Percentiles rank a stretch among this genome's conserved stretches.
Conservation (phyloP, 2,113 vertebrate genomes). For the Argyrosomus japonicus region DNA sequence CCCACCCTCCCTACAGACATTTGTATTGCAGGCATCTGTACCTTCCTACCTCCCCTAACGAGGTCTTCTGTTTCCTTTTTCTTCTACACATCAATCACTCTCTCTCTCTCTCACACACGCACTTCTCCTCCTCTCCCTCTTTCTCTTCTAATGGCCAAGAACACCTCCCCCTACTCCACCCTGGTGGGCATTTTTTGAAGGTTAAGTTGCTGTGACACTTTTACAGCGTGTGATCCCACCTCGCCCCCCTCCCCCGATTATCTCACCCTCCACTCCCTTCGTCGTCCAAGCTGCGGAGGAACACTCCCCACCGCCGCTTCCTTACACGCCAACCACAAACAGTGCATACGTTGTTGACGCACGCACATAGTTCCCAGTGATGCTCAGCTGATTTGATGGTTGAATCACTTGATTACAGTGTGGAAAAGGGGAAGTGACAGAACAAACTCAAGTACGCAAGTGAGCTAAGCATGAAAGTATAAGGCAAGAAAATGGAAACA, state of each 20-base stretch:
- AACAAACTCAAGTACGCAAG: slow-evolving; percentile 23
- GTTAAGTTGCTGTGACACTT: slow-evolving; percentile 78
- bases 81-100: slow-evolving; percentile 51
- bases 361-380: not conserved
- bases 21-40: slow-evolving; percentile 69
- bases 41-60: slow-evolving; percentile 57
- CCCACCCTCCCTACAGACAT: slow-evolving; percentile 54
- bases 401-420: slow-evolving; percentile 69
- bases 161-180: slow-evolving; percentile 61
- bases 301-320: slow-evolving; percentile 39
- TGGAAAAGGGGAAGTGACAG: slow-evolving; percentile 45
- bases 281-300: slow-evolving; percentile 23
- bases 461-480: slow-evolving; percentile 8
- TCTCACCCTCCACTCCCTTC: slow-evolving; percentile 43
- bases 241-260: slow-evolving; percentile 12
- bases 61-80: slow-evolving; percentile 61
- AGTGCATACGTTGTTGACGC: not conserved
- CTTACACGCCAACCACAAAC: not conserved
- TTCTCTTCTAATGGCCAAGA: slow-evolving; percentile 53
- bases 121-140: slow-evolving; percentile 19
- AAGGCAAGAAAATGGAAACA: slow-evolving; percentile 56
- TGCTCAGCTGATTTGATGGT: slow-evolving; percentile 57
- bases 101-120: slow-evolving; percentile 24
- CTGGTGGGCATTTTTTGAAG: slow-evolving; percentile 76
- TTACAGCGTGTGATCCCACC: slow-evolving; percentile 45